Base-by-base conservation (phyloP, 2,888 invertebrate species). In the Busseola fusca region DNA sequence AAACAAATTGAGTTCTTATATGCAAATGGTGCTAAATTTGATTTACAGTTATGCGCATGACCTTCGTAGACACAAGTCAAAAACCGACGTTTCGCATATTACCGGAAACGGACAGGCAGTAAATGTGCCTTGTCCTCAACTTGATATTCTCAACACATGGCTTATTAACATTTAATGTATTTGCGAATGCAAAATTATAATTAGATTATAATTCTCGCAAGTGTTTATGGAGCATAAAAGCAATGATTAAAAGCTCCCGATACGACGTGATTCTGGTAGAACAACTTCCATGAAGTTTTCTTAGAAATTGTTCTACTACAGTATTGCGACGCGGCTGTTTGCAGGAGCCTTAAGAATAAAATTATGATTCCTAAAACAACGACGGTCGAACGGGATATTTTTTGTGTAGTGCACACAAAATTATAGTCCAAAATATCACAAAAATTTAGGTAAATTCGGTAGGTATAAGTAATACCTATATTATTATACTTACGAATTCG, bases 41-140 rank as follows among this genome's bases (percentile, higher is more conserved):
- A 69, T 74, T 70, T 75, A 78, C 72, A 76, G 72, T 72, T 80
- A 72, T 62, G 59, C 64, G 12, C 56, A 64, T 54, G 70, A 80
- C 80, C 77, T 78, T 78, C 67, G 70, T 74, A 65, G 48, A 50
- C n/a, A 50, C n/a, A 50, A 73, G 72, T 64, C 66, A 67, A 60
- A n/a, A 72, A 81, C 59, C 54, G 67, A 80, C 76, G 72, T 81
- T 77, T 76, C 62, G 37, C 70, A 72, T 68, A 69, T 59, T 76
- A 72, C 79, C 82, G 87, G 80, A 83, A 86, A 79, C 74, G 59
- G 73, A 50, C 67, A 52, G 69, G 63, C 76, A 76, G 68, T 83
- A 74, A 81, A 82, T 77, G 56, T 71, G 72, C 76, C 79, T 80
- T 77, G 56, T 71, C 74, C 73, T 27, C 68, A 74, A 77, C 64